phyloP scores from a whole-genome alignment of 2,888 invertebrate genomes.

The Hoplodrina blanda region DNA sequence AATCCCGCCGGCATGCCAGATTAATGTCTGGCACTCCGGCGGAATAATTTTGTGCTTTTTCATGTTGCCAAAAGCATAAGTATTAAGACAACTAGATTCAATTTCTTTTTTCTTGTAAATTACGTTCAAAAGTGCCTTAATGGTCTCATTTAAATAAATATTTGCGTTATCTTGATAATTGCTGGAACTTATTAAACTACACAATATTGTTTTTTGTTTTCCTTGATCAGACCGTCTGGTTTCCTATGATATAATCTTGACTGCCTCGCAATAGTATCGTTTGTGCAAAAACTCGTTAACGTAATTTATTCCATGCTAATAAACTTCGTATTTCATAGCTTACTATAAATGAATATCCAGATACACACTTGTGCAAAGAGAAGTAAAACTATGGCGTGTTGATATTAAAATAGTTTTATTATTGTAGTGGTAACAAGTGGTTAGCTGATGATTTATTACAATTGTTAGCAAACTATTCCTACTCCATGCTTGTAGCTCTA shows the following conservation, averaged over 20 bases:
- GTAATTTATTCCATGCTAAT: slow-evolving; percentile 11
- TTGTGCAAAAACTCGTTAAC: neutral
- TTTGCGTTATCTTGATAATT: neutral
- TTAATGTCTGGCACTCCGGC: slow-evolving; percentile 24
- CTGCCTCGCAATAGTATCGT: slow-evolving; percentile 1
- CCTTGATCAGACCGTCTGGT: neutral
- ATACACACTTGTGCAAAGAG: slow-evolving; percentile 11
- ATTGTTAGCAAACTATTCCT: slow-evolving; percentile 19
- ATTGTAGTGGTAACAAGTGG: neutral
- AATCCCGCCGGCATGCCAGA: slow-evolving; percentile 36
- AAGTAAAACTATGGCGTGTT: slow-evolving; percentile 20
- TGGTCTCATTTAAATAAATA: too few species aligned
- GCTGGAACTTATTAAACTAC: neutral
- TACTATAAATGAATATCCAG: slow-evolving; percentile 5
- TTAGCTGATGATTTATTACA: slow-evolving; percentile 9
- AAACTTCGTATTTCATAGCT: slow-evolving; percentile 5
- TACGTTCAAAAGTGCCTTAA: too few species aligned
- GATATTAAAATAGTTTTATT: slow-evolving; percentile 9
- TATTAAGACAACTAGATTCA: neutral
- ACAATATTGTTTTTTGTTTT: neutral
- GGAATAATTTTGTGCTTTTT: slow-evolving; percentile 20
- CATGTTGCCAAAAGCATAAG: slow-evolving; percentile 18
- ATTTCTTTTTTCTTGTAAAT: too few species aligned
- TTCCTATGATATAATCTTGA: neutral
- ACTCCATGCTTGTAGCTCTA: slow-evolving; percentile 10